Percentiles rank a stretch among this genome's conserved stretches.
Conservation (phyloP, 2,113 vertebrate species). For the Python bivittatus region DNA sequence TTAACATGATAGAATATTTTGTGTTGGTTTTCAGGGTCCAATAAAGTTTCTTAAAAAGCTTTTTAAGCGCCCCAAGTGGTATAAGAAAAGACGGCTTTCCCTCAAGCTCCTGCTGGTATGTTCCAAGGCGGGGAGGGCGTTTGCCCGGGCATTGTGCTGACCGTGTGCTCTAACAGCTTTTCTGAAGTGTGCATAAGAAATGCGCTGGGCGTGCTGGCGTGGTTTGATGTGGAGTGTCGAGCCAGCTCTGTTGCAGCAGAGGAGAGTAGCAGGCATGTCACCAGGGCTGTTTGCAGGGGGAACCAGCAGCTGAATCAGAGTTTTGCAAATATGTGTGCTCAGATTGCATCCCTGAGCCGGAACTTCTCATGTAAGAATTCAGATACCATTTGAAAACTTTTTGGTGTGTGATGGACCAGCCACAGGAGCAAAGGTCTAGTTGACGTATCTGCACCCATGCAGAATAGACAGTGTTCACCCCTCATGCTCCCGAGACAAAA, state of each 20-base stretch:
- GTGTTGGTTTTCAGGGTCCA: slow-evolving; percentile 38
- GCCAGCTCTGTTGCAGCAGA: too few relatives aligned
- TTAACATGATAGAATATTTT: not conserved
- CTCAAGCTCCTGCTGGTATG: slow-evolving; percentile 42
- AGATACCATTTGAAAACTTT: not conserved
- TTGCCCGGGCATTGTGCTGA: not conserved
- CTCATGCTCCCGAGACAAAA: too few relatives aligned
- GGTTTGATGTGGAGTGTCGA: not conserved
- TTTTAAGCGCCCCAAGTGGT: slow-evolving; percentile 26
- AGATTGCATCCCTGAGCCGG: not conserved
- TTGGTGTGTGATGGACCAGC: not conserved
- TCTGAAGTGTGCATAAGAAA: not conserved
- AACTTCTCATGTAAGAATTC: not conserved
- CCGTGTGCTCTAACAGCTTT: slow-evolving; percentile 3
- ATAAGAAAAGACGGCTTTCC: slow-evolving; percentile 42
- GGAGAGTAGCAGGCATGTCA: not conserved
- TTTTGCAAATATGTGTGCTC: too few relatives aligned
- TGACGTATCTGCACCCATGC: too few relatives aligned
- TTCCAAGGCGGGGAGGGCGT: not conserved
- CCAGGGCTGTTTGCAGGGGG: not conserved
- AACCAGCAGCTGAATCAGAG: not conserved
- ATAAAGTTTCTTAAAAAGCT: slow-evolving; percentile 23
- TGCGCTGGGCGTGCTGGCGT: not conserved
- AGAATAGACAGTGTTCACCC: too few relatives aligned
- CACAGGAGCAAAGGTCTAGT: not conserved